A percentile compares a stretch with the other conserved stretches of the same genome.
Conservation (phyloP, 1,140 invertebrate species). For the Drosophila ambigua region DNA sequence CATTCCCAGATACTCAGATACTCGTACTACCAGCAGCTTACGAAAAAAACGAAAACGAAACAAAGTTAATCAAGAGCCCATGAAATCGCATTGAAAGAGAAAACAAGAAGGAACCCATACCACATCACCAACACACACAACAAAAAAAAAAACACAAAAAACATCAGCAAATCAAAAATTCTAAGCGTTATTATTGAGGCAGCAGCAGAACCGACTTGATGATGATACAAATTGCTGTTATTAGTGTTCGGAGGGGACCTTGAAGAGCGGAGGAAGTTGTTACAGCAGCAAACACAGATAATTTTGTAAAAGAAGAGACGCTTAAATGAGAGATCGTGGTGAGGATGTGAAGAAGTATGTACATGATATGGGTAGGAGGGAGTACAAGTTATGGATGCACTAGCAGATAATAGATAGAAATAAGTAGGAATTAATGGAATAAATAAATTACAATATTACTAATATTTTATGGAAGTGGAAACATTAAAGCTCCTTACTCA, state of each 20-base stretch:
- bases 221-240: conserved; percentile 77
- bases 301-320: conserved; percentile 22
- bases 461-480: too few species aligned
- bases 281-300: conserved; percentile 1
- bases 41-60: conserved; percentile 30
- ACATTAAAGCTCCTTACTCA: too few species aligned
- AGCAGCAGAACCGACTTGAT: conserved; percentile 43
- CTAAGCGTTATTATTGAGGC: conserved; percentile 69
- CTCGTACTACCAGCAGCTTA: conserved; percentile 40
- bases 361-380: not conserved
- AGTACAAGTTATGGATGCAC: not conserved
- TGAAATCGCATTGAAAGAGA: conserved; percentile 74
- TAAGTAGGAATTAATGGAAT: too few species aligned
- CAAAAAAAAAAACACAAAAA: conserved; percentile 24
- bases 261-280: not conserved
- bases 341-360: too few species aligned
- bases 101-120: conserved; percentile 24
- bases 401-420: too few species aligned
- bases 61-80: conserved; percentile 69
- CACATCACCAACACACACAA: conserved; percentile 10
- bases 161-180: conserved; percentile 66
- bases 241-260: conserved; percentile 33
- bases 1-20: conserved; percentile 21
- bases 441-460: too few species aligned
- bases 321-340: conserved; percentile 4